Percentiles rank a stretch among this genome's conserved stretches.
Conservation (phyloP, 2,797 vertebrate genomes). For the Luscinia luscinia region DNA sequence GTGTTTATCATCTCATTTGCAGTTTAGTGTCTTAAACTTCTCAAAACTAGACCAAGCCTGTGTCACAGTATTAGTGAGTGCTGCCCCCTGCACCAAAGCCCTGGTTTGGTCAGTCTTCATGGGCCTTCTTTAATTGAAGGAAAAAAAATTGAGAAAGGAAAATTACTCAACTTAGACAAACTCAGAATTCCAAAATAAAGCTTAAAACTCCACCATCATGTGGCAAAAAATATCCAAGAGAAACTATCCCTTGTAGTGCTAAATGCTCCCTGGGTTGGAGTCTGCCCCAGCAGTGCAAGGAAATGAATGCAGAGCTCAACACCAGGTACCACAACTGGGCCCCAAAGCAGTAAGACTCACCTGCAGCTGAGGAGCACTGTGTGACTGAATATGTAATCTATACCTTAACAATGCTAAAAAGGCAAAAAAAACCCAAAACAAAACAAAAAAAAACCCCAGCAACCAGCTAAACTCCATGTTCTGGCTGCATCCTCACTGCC, state of each 20-base stretch:
- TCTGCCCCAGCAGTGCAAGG: rapidly evolving
- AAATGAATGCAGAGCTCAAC: not conserved
- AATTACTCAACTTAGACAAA: not conserved
- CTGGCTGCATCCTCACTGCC: not conserved
- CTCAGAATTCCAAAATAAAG: not conserved
- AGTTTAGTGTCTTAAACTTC: not conserved
- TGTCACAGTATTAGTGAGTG: not conserved
- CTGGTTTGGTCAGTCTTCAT: not conserved
- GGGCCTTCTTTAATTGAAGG: not conserved
- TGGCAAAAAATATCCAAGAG: not conserved
- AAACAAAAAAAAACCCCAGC: not conserved
- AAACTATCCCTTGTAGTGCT: not conserved
- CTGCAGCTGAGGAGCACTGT: not conserved
- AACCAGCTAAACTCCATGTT: not conserved
- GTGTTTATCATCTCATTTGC: not conserved
- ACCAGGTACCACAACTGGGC: not conserved
- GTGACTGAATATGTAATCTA: not conserved
- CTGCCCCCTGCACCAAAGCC: not conserved
- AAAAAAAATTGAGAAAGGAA: not conserved
- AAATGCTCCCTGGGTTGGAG: not conserved
- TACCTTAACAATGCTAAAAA: not conserved
- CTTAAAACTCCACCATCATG: not conserved
- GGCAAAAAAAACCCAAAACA: not conserved
- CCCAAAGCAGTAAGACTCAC: not conserved
- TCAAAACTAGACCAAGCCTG: not conserved